Base-by-base conservation (phyloP, 2,797 vertebrate species). In the Pelochelys cantorii region DNA sequence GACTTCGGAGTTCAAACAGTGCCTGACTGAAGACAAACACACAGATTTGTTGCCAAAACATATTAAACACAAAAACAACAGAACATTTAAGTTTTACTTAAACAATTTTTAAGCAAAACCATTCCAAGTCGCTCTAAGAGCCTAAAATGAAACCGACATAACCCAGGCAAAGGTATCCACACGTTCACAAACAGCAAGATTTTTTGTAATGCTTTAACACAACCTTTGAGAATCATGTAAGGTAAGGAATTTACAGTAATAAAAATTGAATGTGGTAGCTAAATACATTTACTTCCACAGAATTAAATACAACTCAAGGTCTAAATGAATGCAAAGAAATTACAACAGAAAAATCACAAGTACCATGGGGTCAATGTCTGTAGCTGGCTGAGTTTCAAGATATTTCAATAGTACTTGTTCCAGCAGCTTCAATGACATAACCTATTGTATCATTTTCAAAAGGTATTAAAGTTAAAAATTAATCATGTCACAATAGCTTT, bases 241-340 rank as follows among this genome's bases (percentile, higher is more conserved):
- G 4, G 22, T 55, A 91, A 86, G 54, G 87, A 87, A 82, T 11
- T 6, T 52, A 22, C 9, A 11, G 2, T n/a, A 89, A 62, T 71
- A 83, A 14, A 2, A 1, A n/a, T 1, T 1, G 0, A 52, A 1
- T 68, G 65, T 18, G 59, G 15, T 54, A 83, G 2, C 3, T 3
- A 75, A 37, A 71, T 37, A 37, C 9, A 84, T 4, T 11, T 92
- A 56, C 6, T 83, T 48, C 77, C 56, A 81, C 81, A 1, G 1
- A n/a, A 59, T 56, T 4, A 90, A n/a, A 77, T 0, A 79, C 54
- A 81, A 52, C 6, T 82, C 1, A 0, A 7, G 7, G 29, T 65
- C 3, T 7, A 31, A 75, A 75, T 9, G 3, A 86, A 71, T 15
- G 81, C 18, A 25, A 86, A 20, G 14, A 92, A 54, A 5, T n/a